These are phyloP conservation scores for Lithophane ornitopus DNA, from an alignment of 2,888 invertebrate genomes.

Conservation along the genomic window DNA sequence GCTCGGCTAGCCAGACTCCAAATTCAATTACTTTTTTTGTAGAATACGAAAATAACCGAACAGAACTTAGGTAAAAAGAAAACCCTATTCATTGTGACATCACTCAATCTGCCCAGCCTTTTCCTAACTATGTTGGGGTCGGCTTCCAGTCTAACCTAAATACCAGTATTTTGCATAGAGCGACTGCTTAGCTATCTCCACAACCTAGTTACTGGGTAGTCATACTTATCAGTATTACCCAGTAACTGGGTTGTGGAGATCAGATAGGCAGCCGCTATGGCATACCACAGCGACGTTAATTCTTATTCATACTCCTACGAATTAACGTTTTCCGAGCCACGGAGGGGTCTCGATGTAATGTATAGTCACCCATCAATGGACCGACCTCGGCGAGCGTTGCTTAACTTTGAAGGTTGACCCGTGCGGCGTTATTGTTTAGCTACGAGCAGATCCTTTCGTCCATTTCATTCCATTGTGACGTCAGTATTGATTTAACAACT, in stretches of 20 bases:
- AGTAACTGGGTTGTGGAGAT: too few relatives aligned
- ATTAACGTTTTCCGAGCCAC: not conserved
- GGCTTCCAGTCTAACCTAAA: not conserved
- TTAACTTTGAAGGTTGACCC: not conserved
- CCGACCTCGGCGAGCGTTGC: not conserved
- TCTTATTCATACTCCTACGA: too few relatives aligned
- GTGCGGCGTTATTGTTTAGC: not conserved
- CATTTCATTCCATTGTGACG: too few relatives aligned
- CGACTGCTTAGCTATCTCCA: not conserved
- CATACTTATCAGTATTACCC: too few relatives aligned
- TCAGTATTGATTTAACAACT: conserved; percentile 35
- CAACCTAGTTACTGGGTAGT: not conserved
- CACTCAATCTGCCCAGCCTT: not conserved
- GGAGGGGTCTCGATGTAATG: not conserved
- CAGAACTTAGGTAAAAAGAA: not conserved
- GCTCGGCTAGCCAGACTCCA: conserved; percentile 9
- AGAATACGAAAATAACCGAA: conserved; percentile 7
- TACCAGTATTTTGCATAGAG: not conserved
- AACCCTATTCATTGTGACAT: not conserved
- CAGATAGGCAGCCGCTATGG: too few relatives aligned
- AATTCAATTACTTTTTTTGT: conserved; percentile 31
- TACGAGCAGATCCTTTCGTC: not conserved
- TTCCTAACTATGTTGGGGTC: not conserved
- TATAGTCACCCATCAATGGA: not conserved
- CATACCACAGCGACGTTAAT: too few relatives aligned